phyloP scores from a whole-genome alignment of 2,888 invertebrate species.

The Cerastis leucographa region DNA sequence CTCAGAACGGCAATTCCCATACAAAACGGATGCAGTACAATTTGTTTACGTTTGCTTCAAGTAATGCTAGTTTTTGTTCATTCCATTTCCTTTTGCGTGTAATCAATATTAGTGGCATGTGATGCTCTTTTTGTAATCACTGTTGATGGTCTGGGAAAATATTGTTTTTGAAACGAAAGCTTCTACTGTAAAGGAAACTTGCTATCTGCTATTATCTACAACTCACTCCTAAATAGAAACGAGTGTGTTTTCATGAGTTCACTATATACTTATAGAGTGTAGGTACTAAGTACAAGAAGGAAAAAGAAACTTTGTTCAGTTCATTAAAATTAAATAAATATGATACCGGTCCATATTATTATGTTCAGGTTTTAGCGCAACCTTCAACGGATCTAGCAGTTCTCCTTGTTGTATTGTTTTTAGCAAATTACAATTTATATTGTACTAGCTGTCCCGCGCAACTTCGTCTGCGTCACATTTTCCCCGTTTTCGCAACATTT shows the following conservation, averaged over 20 bases:
- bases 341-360: too few species aligned
- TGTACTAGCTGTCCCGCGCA: too few species aligned
- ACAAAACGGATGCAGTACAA: constrained; percentile 44
- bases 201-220: not conserved
- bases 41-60: constrained; percentile 42
- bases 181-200: not conserved
- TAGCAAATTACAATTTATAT: too few species aligned
- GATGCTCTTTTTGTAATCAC: not conserved
- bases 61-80: constrained; percentile 51
- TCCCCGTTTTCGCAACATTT: too few species aligned
- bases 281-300: too few species aligned
- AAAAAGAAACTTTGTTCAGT: too few species aligned
- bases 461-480: too few species aligned
- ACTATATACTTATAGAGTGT: too few species aligned
- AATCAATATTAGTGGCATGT: constrained; percentile 35
- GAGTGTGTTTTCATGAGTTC: not conserved
- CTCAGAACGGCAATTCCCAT: not conserved
- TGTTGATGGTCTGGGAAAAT: constrained; percentile 28
- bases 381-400: too few species aligned
- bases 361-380: too few species aligned
- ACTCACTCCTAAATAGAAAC: not conserved
- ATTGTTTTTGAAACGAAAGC: not conserved
- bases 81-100: constrained; percentile 41
- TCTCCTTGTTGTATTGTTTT: too few species aligned
- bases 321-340: too few species aligned